Evolutionary conservation across 2,797 vertebrate genomes (phyloP).

Genomic region (Typhlichthys eigenmanni): DNA sequence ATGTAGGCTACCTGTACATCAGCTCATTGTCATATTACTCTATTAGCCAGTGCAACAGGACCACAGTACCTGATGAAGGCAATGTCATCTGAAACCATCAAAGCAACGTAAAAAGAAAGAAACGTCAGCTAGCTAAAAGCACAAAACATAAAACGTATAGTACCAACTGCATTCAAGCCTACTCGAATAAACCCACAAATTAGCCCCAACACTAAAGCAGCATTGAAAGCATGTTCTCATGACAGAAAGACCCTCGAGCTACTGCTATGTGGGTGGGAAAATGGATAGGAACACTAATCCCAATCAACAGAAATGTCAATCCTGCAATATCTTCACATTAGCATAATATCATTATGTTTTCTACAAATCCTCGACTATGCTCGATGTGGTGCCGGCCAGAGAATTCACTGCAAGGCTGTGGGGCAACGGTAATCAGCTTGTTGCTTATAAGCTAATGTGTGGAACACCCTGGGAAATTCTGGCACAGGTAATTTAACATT

Average conservation of each 20-base stretch:
- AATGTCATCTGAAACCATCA: neutral
- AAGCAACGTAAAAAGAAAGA: neutral
- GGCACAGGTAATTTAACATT: conserved; percentile 49
- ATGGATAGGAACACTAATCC: conserved; percentile 62
- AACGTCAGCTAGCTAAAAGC: conserved; percentile 26
- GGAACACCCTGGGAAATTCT: conserved; percentile 29
- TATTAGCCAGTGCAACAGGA: neutral
- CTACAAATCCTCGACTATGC: conserved; percentile 44
- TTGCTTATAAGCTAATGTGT: conserved; percentile 30
- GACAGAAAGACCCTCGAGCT: conserved; percentile 50
- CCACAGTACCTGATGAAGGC: too few species aligned
- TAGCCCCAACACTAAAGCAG: conserved; percentile 42
- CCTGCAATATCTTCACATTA: conserved; percentile 63
- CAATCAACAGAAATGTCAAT: conserved; percentile 74
- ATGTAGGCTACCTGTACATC: too few species aligned
- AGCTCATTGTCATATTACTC: neutral
- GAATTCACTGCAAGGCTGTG: conserved; percentile 54
- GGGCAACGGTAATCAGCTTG: conserved; percentile 52
- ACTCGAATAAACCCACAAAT: conserved; percentile 53
- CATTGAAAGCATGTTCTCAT: conserved; percentile 58
- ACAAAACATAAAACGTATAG: conserved; percentile 43
- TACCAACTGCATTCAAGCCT: conserved; percentile 45
- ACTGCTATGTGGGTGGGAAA: conserved; percentile 47
- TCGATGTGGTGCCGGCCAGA: conserved; percentile 44
- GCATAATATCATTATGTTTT: conserved; percentile 70